Evolutionary conservation across 2,113 vertebrate genomes (phyloP), one percentile per base, ranked within the genome.

Genomic region (Donacobius atricapilla): DNA sequence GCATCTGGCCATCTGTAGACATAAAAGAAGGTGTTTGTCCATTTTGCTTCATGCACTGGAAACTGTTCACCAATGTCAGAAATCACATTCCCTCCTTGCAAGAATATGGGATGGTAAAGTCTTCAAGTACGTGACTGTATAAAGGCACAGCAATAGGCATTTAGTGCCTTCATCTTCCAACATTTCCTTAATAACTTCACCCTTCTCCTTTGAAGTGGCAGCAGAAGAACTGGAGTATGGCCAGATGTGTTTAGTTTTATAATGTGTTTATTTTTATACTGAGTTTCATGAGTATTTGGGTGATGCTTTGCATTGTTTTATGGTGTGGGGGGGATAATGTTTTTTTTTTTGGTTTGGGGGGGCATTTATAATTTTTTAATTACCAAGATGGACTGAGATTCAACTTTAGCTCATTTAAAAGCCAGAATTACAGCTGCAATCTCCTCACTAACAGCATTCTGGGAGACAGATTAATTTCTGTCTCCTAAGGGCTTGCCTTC

Each of bases 1-100:
- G 89, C 68, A 94, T 87, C 70, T 90, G 87, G 82, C 84, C 72
- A 81, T 77, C 58, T 94, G 47, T 5, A 93, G 39, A 88, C 86
- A 92, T 60, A 92, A 72, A 95, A 91, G 47, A 50, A 88, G 83
- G 68, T 89, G 91, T 83, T 83, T 90, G 63, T 83, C 68, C 60
- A 47, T 86, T 88, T 90, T 89, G 30, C 35, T 77, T 86, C 58
- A 11, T 54, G 39, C 40, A 42, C 68, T 58, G 35, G 87, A 64
- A 93, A 48, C n/a, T 47, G 75, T 73, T 80, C 39, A 66, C 58
- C 75, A 66, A 45, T 44, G 35, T 81, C 83, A 94, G 83, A 77
- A 92, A 90, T 64, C 68, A 70, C 81, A 54, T 73, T 93, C 68
- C 33, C 28, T 70, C 19, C 39, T 77, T 31, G 6, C 58, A 63